These are phyloP conservation scores for Pachydiplax longipennis DNA, from an alignment of 2,888 invertebrate genomes.

Conservation along the genomic window DNA sequence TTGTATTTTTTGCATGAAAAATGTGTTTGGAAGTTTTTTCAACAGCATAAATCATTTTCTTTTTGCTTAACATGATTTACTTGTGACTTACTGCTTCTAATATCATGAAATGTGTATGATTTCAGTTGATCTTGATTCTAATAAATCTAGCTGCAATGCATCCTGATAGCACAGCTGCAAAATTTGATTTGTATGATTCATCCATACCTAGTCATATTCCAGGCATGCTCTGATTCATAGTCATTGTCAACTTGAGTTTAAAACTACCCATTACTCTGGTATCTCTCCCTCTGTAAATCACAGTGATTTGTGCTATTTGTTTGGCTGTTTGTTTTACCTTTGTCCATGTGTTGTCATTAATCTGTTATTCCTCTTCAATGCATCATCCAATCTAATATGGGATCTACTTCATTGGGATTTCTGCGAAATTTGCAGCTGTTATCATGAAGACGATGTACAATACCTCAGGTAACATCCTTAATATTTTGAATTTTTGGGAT, in stretches of 20 bases:
- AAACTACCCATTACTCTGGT: not conserved
- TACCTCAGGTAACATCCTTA: slow-evolving; percentile 24
- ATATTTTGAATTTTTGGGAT: not conserved
- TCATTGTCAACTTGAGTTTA: not conserved
- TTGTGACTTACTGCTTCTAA: not conserved
- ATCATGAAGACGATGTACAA: slow-evolving; percentile 44
- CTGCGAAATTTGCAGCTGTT: slow-evolving; percentile 18
- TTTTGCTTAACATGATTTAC: not conserved
- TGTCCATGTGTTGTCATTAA: slow-evolving; percentile 21
- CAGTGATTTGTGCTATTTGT: not conserved
- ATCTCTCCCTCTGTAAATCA: not conserved
- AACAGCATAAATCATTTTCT: not conserved
- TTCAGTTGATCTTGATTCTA: not conserved
- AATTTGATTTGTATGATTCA: too few relatives aligned
- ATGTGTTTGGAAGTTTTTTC: not conserved
- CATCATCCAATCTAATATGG: slow-evolving; percentile 29
- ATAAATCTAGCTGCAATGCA: not conserved
- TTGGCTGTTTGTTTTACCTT: not conserved
- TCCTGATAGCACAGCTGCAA: not conserved
- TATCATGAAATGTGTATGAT: not conserved
- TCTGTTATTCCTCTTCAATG: slow-evolving; percentile 32
- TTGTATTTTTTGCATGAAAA: not conserved
- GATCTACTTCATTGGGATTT: slow-evolving; percentile 28
- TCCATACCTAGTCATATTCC: too few relatives aligned
- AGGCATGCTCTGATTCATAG: too few relatives aligned